These are phyloP conservation scores for Triplophysa tibetana DNA, from an alignment of 2,113 vertebrate species.

Conservation along the genomic window DNA sequence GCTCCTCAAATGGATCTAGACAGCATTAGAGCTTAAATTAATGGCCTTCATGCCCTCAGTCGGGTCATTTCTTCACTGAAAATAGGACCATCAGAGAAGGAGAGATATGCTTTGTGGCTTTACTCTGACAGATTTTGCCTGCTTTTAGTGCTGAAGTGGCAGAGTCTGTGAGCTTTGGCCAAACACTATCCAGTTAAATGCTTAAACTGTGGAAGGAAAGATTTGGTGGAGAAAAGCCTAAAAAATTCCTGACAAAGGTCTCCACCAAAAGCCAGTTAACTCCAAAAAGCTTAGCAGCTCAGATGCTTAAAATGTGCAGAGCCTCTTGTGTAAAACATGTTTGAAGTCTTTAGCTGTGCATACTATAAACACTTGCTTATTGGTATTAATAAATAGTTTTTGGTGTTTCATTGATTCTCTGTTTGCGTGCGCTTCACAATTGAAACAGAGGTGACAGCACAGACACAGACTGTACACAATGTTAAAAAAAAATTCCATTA, in stretches of 20 bases:
- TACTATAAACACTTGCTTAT: no score
- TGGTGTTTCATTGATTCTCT: no score
- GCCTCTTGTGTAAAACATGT: neutral
- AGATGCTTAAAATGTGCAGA: neutral
- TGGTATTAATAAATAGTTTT: no score
- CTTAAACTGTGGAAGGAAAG: neutral
- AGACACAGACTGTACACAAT: no score
- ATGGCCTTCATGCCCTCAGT: neutral
- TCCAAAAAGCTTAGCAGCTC: neutral
- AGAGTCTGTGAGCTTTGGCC: conserved; percentile 21
- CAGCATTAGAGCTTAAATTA: conserved; percentile 33
- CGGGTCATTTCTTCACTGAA: conserved; percentile 6
- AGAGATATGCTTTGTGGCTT: neutral
- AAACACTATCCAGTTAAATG: conserved; percentile 30
- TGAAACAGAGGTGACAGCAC: no score
- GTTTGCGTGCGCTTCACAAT: no score
- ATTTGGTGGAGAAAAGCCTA: conserved; percentile 9
- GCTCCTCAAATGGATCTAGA: neutral
- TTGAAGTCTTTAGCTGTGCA: no score
- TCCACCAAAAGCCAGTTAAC: conserved; percentile 33
- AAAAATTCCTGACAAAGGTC: conserved; percentile 16
- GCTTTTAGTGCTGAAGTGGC: conserved; percentile 16
- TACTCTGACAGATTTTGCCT: neutral
- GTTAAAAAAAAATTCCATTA: no score
- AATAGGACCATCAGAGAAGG: conserved; percentile 11